Evolutionary conservation across 2,888 invertebrate genomes (phyloP), one percentile per base, ranked within the genome.

Genomic region (Cheilosia vernalis): DNA sequence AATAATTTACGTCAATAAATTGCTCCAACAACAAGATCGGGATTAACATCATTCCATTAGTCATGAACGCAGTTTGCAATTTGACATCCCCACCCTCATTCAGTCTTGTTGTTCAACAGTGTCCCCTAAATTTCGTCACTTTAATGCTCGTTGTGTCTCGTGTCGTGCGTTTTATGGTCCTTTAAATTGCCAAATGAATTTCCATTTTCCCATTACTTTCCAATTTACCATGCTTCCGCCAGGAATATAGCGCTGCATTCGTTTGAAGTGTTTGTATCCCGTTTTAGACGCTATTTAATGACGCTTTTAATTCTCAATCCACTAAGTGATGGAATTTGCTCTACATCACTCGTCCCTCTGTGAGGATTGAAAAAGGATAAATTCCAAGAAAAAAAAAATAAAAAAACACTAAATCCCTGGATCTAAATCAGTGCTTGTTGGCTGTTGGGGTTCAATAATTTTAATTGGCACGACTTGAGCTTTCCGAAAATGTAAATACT

Each of bases 11-110:
- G 64, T 79, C 73, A 60, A 51, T 63, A 73, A 79, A 79, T 78
- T 73, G 67, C 67, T 63, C 42, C 6, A 64, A 49, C 44, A 79
- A 83, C 51, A 67, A 63, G 64, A 84, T 69, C 47, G 47, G 77
- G 33, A 84, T 84, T 79, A 73, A 79, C 79, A 79, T 69, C 64
- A 47, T 64, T 74, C 84, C 72, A 84, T 84, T 84, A 74, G 74
- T 64, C 74, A 44, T 58, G n/a, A 47, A 55, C 13, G 61, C 44
- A 9, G 17, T 61, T 37, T 77, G 60, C 58, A 76, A 67, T 51
- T 51, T 40, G 60, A 56, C 47, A 44, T 42, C 40, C 4, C 37
- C 37, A 7, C 9, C 15, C 13, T 44, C 47, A n/a, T 13, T 17
- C 60, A 27, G 27, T 17, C 21, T 4, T 24, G 9, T 7, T 60